phyloP scores from a whole-genome alignment of 2,797 vertebrate genomes.

The Urocyon cinereoargenteus region DNA sequence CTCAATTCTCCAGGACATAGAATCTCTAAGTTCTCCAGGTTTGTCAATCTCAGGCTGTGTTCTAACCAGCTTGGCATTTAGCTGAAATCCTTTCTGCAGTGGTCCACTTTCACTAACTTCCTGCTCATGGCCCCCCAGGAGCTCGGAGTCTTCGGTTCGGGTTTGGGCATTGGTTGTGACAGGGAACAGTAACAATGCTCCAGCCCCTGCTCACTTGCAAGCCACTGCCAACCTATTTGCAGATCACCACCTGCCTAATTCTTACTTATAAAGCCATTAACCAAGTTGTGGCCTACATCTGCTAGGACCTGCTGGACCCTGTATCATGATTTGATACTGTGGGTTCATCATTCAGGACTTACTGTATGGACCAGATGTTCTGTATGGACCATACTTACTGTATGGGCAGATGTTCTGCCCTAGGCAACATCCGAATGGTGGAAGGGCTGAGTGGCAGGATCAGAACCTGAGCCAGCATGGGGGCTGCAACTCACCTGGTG shows the following conservation, averaged over 20 bases:
- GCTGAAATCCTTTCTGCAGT: neutral
- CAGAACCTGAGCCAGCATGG: neutral
- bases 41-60: neutral
- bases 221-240: neutral
- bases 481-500: slow-evolving; percentile 92
- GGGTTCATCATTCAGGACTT: neutral
- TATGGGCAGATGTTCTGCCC: too few species aligned
- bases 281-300: neutral
- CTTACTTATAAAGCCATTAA: neutral
- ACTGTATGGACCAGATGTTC: neutral
- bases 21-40: neutral
- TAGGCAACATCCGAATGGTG: neutral
- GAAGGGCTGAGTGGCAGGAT: neutral
- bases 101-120: neutral
- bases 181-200: neutral
- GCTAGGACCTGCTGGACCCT: neutral
- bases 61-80: neutral
- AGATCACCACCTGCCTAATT: neutral
- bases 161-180: neutral
- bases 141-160: neutral
- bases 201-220: neutral
- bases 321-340: neutral
- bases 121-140: neutral
- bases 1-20: slow-evolving; percentile 35
- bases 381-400: too few species aligned